phyloP scores from a whole-genome alignment of 1,140 invertebrate species.

The Mya arenaria region DNA sequence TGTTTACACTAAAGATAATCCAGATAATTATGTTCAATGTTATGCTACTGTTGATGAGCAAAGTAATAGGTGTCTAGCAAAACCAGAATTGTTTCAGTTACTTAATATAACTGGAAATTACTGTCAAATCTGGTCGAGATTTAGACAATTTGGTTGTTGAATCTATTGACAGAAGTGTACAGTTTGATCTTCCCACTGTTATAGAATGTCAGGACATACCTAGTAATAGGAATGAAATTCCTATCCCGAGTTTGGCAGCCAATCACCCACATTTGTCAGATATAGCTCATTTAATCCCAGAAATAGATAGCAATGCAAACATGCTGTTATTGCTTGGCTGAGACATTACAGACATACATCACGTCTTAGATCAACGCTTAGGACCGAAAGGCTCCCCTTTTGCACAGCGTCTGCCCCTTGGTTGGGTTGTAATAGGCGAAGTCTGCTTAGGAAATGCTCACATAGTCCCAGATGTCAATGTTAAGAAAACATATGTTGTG shows the following conservation, averaged over 20 bases:
- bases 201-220: slow-evolving; percentile 61
- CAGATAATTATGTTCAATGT: too few species aligned
- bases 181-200: slow-evolving; percentile 11
- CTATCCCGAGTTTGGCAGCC: slow-evolving; percentile 48
- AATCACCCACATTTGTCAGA: slow-evolving; percentile 7
- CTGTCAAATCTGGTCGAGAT: background rate
- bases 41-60: slow-evolving; percentile 58
- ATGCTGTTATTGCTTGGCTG: slow-evolving; percentile 52
- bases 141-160: slow-evolving; percentile 3
- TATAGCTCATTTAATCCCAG: slow-evolving; percentile 23
- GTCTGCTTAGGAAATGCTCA: slow-evolving; percentile 27
- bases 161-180: slow-evolving; percentile 3
- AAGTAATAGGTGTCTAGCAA: too few species aligned
- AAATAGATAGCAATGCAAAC: background rate
- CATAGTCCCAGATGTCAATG: slow-evolving; percentile 4
- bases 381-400: slow-evolving; percentile 33
- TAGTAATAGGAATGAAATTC: slow-evolving; percentile 38
- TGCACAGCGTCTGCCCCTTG: slow-evolving; percentile 5
- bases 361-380: slow-evolving; percentile 50
- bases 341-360: slow-evolving; percentile 53
- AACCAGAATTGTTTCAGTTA: slow-evolving; percentile 18
- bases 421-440: slow-evolving; percentile 19
- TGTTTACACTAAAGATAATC: too few species aligned
- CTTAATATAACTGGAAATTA: slow-evolving; percentile 14
- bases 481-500: slow-evolving; percentile 33